Evolutionary conservation across 2,113 vertebrate species (phyloP), one percentile per base, ranked within the genome.

Genomic region (Rhabdornis inornatus): DNA sequence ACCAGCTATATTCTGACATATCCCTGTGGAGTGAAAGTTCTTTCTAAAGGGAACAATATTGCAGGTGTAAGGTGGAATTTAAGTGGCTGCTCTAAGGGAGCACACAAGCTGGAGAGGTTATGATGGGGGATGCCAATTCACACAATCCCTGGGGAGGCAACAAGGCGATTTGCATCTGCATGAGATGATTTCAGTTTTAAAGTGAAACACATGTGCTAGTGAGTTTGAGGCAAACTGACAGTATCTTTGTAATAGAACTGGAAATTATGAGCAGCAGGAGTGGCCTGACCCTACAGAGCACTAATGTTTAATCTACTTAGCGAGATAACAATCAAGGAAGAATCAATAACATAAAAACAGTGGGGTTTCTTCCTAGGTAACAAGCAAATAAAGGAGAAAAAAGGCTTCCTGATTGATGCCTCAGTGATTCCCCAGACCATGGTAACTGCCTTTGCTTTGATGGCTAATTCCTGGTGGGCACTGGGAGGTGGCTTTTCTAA

Each of bases 11-110:
- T 78, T 90, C 39, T 97, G 90, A 80, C 35, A 77, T 77, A 80
- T 63, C 63, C 64, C 66, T 18, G 0, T 12, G 33, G 70, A 60
- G 7, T 33, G 45, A 89, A 71, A 90, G 28, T 22, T 84, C 11
- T 71, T 89, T 64, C 81, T 92, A 50, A 81, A 60, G 24, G 52
- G 63, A 92, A 21, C 61, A 85, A 70, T 77, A 70, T 6, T 85
- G 90, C 82, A 94, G 68, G 75, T 93, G 82, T 56, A 95, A 90
- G 55, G 33, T 76, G 59, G 63, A 91, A 65, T 70, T 83, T 56
- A 59, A 88, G 49, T 61, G 75, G 42, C 24, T 83, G 27, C 19
- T 72, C 3, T 47, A 20, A 77, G 33, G 19, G 39, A 90, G 70
- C 64, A 61, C 63, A 55, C 28, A 80, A 47, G 5, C 45, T 77